Evolutionary conservation across 2,113 vertebrate genomes (phyloP), one percentile per base, ranked within the genome.

Genomic region (Arothron firmamentum): DNA sequence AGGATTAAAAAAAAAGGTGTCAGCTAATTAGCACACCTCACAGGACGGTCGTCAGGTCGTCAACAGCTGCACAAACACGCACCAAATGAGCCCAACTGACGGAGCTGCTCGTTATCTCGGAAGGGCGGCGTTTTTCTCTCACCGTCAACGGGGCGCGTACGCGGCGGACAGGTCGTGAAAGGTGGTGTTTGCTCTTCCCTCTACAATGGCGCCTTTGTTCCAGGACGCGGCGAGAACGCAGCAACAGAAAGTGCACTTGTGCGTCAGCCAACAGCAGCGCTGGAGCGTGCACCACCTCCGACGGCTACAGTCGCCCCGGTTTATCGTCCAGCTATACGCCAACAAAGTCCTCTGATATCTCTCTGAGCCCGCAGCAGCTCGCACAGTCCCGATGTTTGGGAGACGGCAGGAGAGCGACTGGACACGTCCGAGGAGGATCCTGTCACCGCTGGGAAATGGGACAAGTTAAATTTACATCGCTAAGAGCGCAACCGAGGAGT

Each of bases 391-490:
- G 48, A 25, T 1, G 20, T 50, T 51, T 9, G 6, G 34, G 34
- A 38, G 34, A 21, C 41, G 13, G 45, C 4, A 47, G 2, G n/a
- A n/a, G 1, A n/a, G 6, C 45, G n/a, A 11, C 52, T 59, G 58
- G 70, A 84, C 70, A 62, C 51, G 70, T 55, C 62, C 66, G 71
- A 77, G 67, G 67, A 50, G 74, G 51, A 53, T 13, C 21, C n/a
- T 19, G 62, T 56, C 68, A 62, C 60, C 0, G 9, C 52, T 58
- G 47, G 70, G 21, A 19, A 64, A 43, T 47, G 52, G 41, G 52
- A 62, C 38, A 13, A 74, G 80, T 80, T 86, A 77, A 73, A 77
- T 82, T 82, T 81, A 77, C 68, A 74, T 77, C 77, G 42, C 57
- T 68, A 53, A 66, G 38, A 56, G 70, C 60, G 45, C 31, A 55